Evolutionary conservation across 2,888 invertebrate species (phyloP).

Genomic region (Bombylius discolor): DNA sequence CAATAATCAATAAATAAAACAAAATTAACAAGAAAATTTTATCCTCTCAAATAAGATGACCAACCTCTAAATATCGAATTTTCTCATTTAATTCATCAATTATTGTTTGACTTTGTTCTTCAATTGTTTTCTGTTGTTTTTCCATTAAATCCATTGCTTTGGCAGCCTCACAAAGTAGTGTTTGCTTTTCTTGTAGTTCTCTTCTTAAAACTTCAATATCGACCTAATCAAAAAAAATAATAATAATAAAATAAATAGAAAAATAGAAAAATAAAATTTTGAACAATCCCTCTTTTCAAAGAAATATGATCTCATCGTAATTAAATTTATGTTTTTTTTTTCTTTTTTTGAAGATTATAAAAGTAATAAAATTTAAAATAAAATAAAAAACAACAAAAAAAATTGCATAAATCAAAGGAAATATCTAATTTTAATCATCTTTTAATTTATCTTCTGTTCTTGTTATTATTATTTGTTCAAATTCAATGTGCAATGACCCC

Average conservation of each 20-base stretch:
- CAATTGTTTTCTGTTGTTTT: slow-evolving; percentile 41
- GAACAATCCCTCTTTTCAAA: neutral
- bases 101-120: slow-evolving; percentile 28
- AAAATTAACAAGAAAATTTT: no score
- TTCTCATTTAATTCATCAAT: slow-evolving; percentile 32
- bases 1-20: no score
- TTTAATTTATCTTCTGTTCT: no score
- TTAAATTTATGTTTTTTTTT: no score
- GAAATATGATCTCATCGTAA: neutral
- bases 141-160: slow-evolving; percentile 68
- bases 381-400: no score
- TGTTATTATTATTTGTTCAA: no score
- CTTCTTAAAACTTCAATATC: slow-evolving; percentile 63
- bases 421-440: no score
- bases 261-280: neutral
- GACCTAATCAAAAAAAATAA: slow-evolving; percentile 41
- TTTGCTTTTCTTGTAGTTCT: slow-evolving; percentile 70
- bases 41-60: neutral
- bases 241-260: neutral
- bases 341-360: no score
- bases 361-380: no score
- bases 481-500: no score
- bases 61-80: slow-evolving; percentile 17
- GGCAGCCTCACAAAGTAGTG: slow-evolving; percentile 70
- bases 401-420: no score